phyloP scores from a whole-genome alignment of 2,113 vertebrate species.

The Egretta garzetta region DNA sequence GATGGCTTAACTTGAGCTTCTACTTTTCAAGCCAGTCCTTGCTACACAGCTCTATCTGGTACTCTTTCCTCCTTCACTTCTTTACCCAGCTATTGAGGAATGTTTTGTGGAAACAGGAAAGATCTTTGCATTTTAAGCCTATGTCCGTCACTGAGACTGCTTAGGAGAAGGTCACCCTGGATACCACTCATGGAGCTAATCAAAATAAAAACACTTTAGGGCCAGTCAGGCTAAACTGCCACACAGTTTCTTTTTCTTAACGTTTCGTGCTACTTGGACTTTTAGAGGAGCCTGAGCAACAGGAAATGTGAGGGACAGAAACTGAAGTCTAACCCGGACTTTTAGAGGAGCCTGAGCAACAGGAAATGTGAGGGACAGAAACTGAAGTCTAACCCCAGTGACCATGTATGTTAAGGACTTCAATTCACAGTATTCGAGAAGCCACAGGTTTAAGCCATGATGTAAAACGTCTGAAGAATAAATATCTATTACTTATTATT shows the following conservation, averaged over 20 bases:
- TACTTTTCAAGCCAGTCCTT: not conserved
- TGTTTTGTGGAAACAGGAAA: not conserved
- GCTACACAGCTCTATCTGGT: not conserved
- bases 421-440: not conserved
- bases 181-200: not conserved
- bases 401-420: not conserved
- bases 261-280: not conserved
- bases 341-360: too few relatives aligned
- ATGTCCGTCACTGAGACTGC: not conserved
- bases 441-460: not conserved
- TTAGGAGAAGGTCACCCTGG: not conserved
- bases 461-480: not conserved
- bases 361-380: not conserved
- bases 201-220: not conserved
- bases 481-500: not conserved
- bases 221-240: not conserved
- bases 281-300: not conserved
- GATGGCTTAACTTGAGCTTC: not conserved
- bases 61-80: not conserved
- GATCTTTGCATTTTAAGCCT: not conserved
- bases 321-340: not conserved
- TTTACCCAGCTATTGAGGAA: not conserved
- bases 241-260: not conserved
- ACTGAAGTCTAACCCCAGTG: not conserved
- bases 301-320: not conserved